Evolutionary conservation across 2,113 vertebrate species (phyloP).

Genomic region (Lagenorhynchus albirostris): DNA sequence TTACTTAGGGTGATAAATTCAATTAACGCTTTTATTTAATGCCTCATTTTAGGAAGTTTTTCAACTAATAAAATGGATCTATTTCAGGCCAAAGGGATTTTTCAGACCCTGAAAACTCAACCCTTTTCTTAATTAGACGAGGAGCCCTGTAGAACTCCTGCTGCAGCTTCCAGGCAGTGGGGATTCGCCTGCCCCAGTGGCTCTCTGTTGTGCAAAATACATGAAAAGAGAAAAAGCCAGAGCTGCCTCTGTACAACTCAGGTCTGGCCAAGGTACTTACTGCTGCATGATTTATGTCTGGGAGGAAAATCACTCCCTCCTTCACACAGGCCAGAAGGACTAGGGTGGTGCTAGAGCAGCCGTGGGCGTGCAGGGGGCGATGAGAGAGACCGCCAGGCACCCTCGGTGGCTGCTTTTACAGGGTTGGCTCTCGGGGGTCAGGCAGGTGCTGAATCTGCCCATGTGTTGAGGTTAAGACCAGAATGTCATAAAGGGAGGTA

Average conservation of each 20-base stretch:
- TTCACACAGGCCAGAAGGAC: not conserved
- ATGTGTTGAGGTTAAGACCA: not conserved
- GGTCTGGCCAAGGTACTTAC: not conserved
- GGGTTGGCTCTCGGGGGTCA: not conserved
- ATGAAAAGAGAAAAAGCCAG: slow-evolving; percentile 34
- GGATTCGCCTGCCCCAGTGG: not conserved
- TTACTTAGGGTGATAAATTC: slow-evolving; percentile 51
- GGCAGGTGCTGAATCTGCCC: not conserved
- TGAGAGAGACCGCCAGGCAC: not conserved
- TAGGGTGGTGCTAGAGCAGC: not conserved
- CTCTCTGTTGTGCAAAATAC: slow-evolving; percentile 36
- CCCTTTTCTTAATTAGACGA: slow-evolving; percentile 36
- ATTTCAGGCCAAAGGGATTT: slow-evolving; percentile 33
- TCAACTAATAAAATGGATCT: slow-evolving; percentile 15
- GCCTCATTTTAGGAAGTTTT: slow-evolving; percentile 42
- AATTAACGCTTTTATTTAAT: slow-evolving; percentile 53
- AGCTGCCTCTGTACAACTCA: not conserved
- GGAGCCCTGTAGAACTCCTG: not conserved
- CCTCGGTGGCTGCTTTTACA: not conserved
- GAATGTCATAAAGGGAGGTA: not conserved
- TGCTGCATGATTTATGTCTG: slow-evolving; percentile 40
- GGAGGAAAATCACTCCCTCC: not conserved
- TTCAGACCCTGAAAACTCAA: not conserved
- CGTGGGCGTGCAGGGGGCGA: accelerated
- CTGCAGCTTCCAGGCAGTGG: not conserved